Evolutionary conservation across 2,113 vertebrate genomes (phyloP).

Genomic region (Erpornis zantholeuca): DNA sequence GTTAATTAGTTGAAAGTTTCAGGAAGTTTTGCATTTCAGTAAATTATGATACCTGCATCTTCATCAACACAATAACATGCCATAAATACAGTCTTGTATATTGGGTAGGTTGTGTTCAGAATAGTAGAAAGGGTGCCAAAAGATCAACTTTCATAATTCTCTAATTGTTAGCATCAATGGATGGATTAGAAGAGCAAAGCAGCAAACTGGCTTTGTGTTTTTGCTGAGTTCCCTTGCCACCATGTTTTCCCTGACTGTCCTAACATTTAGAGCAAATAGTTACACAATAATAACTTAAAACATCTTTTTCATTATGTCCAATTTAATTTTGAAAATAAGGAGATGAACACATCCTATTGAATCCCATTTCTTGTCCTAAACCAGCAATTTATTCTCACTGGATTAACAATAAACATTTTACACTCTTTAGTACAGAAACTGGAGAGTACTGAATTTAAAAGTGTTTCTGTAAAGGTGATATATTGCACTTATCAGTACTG

Average conservation of each 20-base stretch:
- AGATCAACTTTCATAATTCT: background rate
- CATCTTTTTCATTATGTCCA: background rate
- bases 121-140: background rate
- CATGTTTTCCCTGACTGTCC: background rate
- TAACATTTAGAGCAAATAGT: background rate
- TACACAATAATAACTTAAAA: background rate
- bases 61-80: background rate
- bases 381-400: background rate
- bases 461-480: background rate
- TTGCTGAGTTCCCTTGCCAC: background rate
- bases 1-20: background rate
- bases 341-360: background rate
- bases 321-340: background rate
- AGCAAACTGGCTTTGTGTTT: background rate
- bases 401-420: background rate
- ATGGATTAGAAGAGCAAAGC: background rate
- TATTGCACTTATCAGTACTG: background rate
- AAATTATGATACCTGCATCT: background rate
- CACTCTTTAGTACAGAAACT: background rate
- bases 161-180: background rate
- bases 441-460: background rate
- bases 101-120: background rate
- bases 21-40: background rate
- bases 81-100: background rate
- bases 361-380: background rate